phyloP scores from a whole-genome alignment of 2,888 invertebrate genomes.

The Aromia moschata region DNA sequence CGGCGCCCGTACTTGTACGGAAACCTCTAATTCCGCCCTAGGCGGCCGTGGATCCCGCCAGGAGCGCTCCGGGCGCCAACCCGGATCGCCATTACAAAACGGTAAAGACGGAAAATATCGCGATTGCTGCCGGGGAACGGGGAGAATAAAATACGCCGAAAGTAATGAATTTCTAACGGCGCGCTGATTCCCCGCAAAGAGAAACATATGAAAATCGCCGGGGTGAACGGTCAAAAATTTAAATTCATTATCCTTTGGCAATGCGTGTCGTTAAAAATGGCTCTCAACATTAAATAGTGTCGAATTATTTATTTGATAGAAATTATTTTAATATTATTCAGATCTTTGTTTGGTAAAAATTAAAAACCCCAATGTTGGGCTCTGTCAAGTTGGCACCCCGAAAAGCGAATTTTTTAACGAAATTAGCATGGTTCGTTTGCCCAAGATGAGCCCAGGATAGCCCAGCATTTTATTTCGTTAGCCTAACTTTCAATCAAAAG shows the following conservation, averaged over 20 bases:
- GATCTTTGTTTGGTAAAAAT: no score
- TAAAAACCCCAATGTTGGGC: no score
- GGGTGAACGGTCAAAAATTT: not conserved
- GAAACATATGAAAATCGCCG: not conserved
- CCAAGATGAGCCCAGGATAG: no score
- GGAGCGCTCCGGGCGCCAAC: slow-evolving; percentile 20
- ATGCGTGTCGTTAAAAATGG: not conserved
- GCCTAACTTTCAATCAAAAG: no score
- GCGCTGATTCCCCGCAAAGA: not conserved
- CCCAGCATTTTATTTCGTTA: no score
- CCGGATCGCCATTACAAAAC: slow-evolving; percentile 27
- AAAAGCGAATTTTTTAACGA: no score
- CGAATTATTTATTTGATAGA: no score
- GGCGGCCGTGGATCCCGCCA: slow-evolving; percentile 27
- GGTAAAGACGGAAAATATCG: slow-evolving; percentile 19
- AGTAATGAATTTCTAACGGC: slow-evolving; percentile 5
- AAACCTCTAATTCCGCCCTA: slow-evolving; percentile 30
- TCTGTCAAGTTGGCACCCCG: no score
- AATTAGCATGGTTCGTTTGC: no score
- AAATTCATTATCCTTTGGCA: not conserved
- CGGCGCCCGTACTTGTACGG: slow-evolving; percentile 48
- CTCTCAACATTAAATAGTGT: not conserved
- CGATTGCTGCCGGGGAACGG: not conserved
- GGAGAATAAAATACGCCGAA: slow-evolving; percentile 6
- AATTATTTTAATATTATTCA: no score